phyloP scores from a whole-genome alignment of 2,797 vertebrate species.

The Sciaenops ocellatus region DNA sequence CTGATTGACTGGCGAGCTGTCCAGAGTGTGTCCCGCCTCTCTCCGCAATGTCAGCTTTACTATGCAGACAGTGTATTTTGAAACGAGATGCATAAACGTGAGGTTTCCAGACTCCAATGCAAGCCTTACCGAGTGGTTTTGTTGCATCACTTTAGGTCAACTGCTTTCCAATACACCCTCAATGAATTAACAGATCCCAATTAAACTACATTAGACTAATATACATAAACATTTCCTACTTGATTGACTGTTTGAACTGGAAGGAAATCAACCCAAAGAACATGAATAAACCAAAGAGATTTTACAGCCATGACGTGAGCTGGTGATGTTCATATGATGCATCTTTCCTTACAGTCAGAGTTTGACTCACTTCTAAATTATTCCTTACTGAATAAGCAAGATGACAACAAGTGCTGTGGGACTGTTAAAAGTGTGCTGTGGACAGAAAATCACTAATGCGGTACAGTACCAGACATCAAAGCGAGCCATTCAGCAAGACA shows the following conservation, averaged over 20 bases:
- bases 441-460: conserved; percentile 60
- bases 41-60: neutral
- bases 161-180: neutral
- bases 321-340: neutral
- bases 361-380: conserved; percentile 5
- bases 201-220: no score
- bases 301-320: neutral
- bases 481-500: conserved; percentile 56
- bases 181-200: no score
- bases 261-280: no score
- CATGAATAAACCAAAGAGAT: neutral
- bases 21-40: neutral
- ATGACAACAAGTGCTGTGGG: conserved; percentile 26
- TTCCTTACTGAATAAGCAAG: conserved; percentile 15
- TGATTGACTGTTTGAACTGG: no score
- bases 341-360: neutral
- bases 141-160: neutral
- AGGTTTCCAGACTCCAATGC: neutral
- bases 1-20: neutral
- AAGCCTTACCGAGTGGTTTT: neutral
- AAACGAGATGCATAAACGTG: neutral
- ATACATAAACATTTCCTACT: no score
- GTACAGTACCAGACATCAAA: conserved; percentile 70
- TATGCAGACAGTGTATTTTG: neutral
- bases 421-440: conserved; percentile 50